Percentiles rank a stretch among this genome's conserved stretches.
phyloP scores from a whole-genome alignment of 2,888 invertebrate species.

The Habrosyne pyritoides region DNA sequence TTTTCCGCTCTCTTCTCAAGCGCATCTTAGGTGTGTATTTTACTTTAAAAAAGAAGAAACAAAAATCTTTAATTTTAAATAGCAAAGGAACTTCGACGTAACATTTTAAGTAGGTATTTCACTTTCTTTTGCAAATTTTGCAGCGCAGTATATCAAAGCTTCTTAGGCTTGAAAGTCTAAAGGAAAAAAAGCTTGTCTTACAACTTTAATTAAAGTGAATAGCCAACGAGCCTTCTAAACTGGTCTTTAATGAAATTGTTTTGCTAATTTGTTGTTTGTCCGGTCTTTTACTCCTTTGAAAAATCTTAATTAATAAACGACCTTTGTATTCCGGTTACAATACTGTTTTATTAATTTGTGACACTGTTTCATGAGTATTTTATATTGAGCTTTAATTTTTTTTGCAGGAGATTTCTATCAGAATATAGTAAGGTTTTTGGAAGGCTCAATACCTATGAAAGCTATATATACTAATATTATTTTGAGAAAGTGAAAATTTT shows the following conservation, averaged over 20 bases:
- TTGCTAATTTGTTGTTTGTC: conserved; percentile 42
- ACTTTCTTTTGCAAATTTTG: background rate
- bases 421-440: no score
- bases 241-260: conserved; percentile 39
- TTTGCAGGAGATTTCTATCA: no score
- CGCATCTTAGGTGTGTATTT: no score
- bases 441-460: no score
- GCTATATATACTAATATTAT: no score
- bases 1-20: no score
- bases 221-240: conserved; percentile 31
- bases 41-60: no score
- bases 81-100: conserved; percentile 3
- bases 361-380: conserved; percentile 12
- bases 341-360: conserved; percentile 15
- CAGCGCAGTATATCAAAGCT: conserved; percentile 12
- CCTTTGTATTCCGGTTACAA: conserved; percentile 18
- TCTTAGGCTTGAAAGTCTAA: conserved; percentile 15
- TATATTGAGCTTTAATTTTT: background rate
- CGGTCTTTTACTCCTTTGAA: conserved; percentile 29
- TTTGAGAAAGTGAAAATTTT: no score
- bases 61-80: background rate
- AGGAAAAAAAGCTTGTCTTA: conserved; percentile 30
- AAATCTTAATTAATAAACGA: conserved; percentile 31
- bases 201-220: conserved; percentile 46
- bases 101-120: background rate